Evolutionary conservation across 2,797 vertebrate genomes (phyloP), one percentile per base, ranked within the genome.

Genomic region (Odontamblyopus lacepedii): DNA sequence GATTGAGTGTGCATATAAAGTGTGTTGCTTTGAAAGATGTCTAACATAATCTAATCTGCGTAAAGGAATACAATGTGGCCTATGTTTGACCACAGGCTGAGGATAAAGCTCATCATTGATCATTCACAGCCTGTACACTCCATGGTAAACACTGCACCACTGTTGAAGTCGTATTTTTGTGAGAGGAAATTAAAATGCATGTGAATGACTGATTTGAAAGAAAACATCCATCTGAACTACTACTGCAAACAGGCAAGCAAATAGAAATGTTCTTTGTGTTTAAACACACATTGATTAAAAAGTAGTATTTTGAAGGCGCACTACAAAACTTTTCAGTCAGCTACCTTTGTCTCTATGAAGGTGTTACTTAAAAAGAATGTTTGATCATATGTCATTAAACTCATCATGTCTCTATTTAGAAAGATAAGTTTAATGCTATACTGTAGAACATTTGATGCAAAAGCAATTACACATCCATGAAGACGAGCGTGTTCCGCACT

Each of bases 21-120:
- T 67, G 1, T 72, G 71, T 85, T 41, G 83, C 70, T 74, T 70
- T 85, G 85, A 89, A 87, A 77, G 88, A 71, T 29, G 75, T 84
- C 80, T 65, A 67, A 76, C 75, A 69, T 50, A 70, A 85, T 87
- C 61, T 67, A 75, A 78, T 80, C 78, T 73, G 68, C 70, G 67
- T 72, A 53, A 70, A 62, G 48, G 74, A 82, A 73, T 55, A 86
- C 76, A 85, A 73, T 61, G 80, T 69, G 66, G 67, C 38, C 78
- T 78, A 78, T 87, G 78, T 86, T 69, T 69, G 51, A 13, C 53
- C 55, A 38, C 63, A 74, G 68, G 63, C 7, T 56, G 62, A 51
- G 74, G 70, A 68, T 73, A 63, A 63, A 67, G 70, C 38, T 82
- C 61, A 60, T 76, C 67, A 69, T 76, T 72, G 71, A 83, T 78